Evolutionary conservation across 2,888 invertebrate species (phyloP).

Genomic region (Shargacucullia verbasci): DNA sequence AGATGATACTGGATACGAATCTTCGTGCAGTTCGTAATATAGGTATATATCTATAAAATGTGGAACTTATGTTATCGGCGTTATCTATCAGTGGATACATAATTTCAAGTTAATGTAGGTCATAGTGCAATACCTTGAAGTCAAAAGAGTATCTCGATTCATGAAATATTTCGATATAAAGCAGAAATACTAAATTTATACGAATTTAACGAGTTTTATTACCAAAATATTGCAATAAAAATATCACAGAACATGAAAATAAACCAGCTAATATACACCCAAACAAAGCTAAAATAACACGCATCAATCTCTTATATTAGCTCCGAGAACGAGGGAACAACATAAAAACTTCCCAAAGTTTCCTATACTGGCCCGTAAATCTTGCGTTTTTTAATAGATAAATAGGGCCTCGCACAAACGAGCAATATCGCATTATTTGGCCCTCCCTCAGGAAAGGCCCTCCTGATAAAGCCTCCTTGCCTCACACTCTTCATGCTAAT

Average conservation of each 20-base stretch:
- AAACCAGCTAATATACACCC: constrained; percentile 62
- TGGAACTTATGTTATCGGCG: constrained; percentile 18
- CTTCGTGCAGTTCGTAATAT: constrained; percentile 13
- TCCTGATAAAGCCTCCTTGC: constrained; percentile 87
- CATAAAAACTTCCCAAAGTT: constrained; percentile 87
- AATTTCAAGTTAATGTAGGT: constrained; percentile 30
- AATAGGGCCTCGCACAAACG: constrained; percentile 89
- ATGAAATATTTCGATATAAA: constrained; percentile 16
- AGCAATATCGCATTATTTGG: constrained; percentile 89
- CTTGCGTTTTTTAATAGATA: constrained; percentile 89
- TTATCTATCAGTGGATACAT: constrained; percentile 19
- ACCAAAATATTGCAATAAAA: constrained; percentile 46
- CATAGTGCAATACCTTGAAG: constrained; percentile 24
- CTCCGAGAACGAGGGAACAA: constrained; percentile 79
- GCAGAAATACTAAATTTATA: no score
- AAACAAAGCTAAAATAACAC: constrained; percentile 76
- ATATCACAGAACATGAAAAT: constrained; percentile 57
- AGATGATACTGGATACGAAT: constrained; percentile 29
- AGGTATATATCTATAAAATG: constrained; percentile 9
- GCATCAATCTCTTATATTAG: constrained; percentile 86
- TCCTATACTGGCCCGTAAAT: constrained; percentile 85
- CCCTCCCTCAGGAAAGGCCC: constrained; percentile 88
- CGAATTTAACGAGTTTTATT: constrained; percentile 37
- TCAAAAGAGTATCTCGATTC: constrained; percentile 15
- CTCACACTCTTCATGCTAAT: constrained; percentile 89